These are phyloP conservation scores for Octomys mimax DNA, from an alignment of 2,797 vertebrate species.

Conservation along the genomic window DNA sequence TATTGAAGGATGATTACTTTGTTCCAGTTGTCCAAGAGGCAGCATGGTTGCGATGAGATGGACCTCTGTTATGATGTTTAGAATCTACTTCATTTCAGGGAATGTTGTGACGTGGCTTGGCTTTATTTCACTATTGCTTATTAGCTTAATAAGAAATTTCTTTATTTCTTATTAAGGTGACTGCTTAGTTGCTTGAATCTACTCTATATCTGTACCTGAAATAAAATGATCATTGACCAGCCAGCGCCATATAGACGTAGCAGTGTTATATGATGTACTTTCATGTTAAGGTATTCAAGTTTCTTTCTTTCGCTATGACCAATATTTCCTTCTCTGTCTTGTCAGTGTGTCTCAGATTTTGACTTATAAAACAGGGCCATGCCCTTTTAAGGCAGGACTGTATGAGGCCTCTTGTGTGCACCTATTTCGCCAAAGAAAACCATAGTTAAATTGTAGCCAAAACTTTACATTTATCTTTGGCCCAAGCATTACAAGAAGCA, in stretches of 20 bases:
- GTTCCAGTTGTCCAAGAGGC: slow-evolving; percentile 27
- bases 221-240: not conserved
- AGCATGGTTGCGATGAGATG: not conserved
- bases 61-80: not conserved
- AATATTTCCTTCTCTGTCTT: slow-evolving; percentile 6
- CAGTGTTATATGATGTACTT: not conserved
- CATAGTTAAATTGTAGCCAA: not conserved
- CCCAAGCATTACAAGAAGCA: not conserved
- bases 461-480: slow-evolving; percentile 35
- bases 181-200: not conserved
- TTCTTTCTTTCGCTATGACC: not conserved
- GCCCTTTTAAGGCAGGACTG: not conserved
- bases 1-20: slow-evolving; percentile 57
- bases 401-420: not conserved
- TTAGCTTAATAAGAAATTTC: no score
- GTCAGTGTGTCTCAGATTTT: not conserved
- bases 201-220: not conserved
- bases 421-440: slow-evolving; percentile 46
- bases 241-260: not conserved
- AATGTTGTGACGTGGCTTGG: not conserved
- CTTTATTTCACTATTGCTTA: not conserved
- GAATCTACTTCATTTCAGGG: not conserved
- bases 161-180: not conserved
- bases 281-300: not conserved
- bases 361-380: not conserved